A percentile compares a stretch with the other conserved stretches of the same genome.
Evolutionary conservation across 2,797 vertebrate species (phyloP).

Genomic region (Menidia menidia): DNA sequence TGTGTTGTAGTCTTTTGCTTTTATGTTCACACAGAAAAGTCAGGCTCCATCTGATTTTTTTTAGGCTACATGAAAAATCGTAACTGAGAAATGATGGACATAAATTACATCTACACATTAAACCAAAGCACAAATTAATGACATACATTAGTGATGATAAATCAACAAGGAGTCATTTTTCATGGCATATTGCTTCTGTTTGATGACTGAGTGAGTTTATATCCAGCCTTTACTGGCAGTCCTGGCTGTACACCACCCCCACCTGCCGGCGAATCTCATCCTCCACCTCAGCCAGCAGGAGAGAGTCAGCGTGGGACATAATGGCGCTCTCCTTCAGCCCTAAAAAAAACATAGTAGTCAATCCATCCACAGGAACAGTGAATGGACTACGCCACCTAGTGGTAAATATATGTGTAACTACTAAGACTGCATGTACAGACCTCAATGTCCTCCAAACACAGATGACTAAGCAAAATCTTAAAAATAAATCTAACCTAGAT

Average conservation of each 20-base stretch:
- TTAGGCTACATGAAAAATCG: not conserved
- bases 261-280: constrained; percentile 75
- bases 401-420: not conserved
- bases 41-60: not conserved
- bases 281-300: constrained; percentile 73
- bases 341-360: constrained; percentile 31
- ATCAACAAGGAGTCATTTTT: too few species aligned
- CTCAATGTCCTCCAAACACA: not conserved
- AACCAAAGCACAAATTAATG: too few species aligned
- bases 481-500: not conserved
- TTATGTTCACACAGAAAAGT: not conserved
- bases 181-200: too few species aligned
- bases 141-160: too few species aligned
- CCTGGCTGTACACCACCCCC: constrained; percentile 69
- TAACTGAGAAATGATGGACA: too few species aligned
- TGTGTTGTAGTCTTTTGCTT: not conserved
- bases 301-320: constrained; percentile 73
- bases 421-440: constrained; percentile 1
- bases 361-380: not conserved
- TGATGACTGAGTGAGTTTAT: not conserved
- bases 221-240: constrained; percentile 65
- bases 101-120: not conserved
- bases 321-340: constrained; percentile 68
- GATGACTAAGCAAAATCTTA: not conserved
- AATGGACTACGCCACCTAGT: constrained; percentile 41